Conservation (phyloP, 2,888 invertebrate species). For the Scaptomyza tumidula region DNA sequence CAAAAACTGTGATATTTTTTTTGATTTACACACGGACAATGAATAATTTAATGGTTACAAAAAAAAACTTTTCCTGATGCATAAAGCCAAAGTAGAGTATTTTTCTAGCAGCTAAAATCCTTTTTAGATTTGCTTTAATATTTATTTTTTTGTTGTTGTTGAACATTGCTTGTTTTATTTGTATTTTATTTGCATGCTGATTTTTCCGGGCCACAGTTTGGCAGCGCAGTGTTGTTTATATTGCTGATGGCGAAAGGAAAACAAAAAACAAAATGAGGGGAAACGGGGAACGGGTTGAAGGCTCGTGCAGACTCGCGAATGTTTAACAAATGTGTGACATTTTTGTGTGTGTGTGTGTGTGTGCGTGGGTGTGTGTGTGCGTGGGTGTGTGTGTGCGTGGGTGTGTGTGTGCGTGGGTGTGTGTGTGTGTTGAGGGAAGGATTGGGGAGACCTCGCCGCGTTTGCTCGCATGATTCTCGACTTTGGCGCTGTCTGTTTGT, state of each 20-base stretch:
- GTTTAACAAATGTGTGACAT: conserved; percentile 80
- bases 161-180: conserved; percentile 51
- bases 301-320: conserved; percentile 68
- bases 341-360: conserved; percentile 51
- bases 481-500: conserved; percentile 64
- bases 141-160: neutral
- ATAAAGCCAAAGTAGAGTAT: conserved; percentile 25
- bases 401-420: conserved; percentile 40
- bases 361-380: conserved; percentile 33
- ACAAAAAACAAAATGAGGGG: neutral
- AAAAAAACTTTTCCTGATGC: too few relatives aligned
- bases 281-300: conserved; percentile 19
- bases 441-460: neutral
- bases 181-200: conserved; percentile 76
- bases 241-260: conserved; percentile 43
- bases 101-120: conserved; percentile 2
- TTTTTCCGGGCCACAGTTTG: conserved; percentile 67
- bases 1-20: too few relatives aligned
- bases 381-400: conserved; percentile 36
- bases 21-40: too few relatives aligned
- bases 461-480: conserved; percentile 19
- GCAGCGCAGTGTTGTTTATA: conserved; percentile 67
- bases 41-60: too few relatives aligned
- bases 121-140: conserved; percentile 39
- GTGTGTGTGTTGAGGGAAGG: neutral